Evolutionary conservation across 1,140 invertebrate species (phyloP).

Genomic region (Hylaeus volcanicus): DNA sequence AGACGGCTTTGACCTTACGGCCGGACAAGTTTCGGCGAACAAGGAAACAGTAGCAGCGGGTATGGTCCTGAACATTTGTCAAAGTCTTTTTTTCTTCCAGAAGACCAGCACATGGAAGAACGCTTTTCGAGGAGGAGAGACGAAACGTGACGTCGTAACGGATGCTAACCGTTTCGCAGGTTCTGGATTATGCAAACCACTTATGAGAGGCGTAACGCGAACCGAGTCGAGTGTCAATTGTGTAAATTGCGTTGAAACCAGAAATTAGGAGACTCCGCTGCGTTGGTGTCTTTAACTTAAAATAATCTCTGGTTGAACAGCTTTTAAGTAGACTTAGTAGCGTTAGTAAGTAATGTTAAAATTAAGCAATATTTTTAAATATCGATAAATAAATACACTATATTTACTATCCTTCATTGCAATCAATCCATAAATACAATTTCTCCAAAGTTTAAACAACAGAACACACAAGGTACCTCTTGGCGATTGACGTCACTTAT

Average conservation of each 20-base stretch:
- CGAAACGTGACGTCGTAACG: not conserved
- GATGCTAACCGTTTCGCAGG: conserved; percentile 6
- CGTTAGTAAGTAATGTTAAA: too few relatives aligned
- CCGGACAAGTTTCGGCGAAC: conserved; percentile 26
- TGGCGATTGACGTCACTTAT: too few relatives aligned
- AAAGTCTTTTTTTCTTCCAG: conserved; percentile 43
- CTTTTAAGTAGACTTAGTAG: not conserved
- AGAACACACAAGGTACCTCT: too few relatives aligned
- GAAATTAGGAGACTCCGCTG: not conserved
- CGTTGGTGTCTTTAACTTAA: not conserved
- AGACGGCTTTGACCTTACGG: conserved; percentile 36
- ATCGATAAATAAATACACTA: too few relatives aligned
- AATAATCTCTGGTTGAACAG: not conserved
- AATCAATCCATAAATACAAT: too few relatives aligned
- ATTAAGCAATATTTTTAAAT: too few relatives aligned
- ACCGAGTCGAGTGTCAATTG: not conserved
- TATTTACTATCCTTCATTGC: too few relatives aligned
- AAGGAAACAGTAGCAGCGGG: not conserved
- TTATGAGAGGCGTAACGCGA: not conserved
- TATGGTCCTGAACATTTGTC: conserved; percentile 43
- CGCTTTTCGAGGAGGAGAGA: not conserved
- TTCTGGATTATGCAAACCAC: not conserved
- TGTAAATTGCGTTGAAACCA: not conserved
- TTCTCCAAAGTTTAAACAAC: too few relatives aligned
- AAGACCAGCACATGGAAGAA: not conserved